These are phyloP conservation scores for Steromphala cineraria DNA, from an alignment of 2,888 invertebrate genomes.

Conservation along the genomic window DNA sequence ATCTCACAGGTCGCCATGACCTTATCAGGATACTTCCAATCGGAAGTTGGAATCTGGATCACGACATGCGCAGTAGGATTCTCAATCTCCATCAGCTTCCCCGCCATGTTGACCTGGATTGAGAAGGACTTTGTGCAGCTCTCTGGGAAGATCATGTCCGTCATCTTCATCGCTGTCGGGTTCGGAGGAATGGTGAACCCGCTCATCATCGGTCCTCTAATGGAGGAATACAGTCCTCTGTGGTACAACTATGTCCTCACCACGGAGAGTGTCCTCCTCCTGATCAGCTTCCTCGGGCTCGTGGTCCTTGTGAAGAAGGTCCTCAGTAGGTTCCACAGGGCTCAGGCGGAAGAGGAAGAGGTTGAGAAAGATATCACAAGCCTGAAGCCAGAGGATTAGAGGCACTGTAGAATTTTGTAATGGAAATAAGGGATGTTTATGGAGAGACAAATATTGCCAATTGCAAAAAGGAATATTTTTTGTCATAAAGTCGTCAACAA, in stretches of 20 bases:
- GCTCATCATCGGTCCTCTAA: conserved; percentile 45
- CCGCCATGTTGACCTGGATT: conserved; percentile 51
- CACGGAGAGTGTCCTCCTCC: conserved; percentile 22
- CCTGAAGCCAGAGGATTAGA: too few relatives aligned
- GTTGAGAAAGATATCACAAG: too few relatives aligned
- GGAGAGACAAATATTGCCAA: too few relatives aligned
- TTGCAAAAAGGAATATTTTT: too few relatives aligned
- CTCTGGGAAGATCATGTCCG: conserved; percentile 44
- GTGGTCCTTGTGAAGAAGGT: neutral
- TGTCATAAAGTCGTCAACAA: too few relatives aligned
- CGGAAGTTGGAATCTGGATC: conserved; percentile 39
- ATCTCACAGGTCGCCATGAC: conserved; percentile 26
- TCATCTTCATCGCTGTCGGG: conserved; percentile 44
- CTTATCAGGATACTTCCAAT: conserved; percentile 28
- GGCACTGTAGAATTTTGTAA: too few relatives aligned
- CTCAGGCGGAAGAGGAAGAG: too few relatives aligned
- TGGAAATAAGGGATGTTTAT: too few relatives aligned
- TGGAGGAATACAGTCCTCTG: conserved; percentile 44
- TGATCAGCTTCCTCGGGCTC: neutral
- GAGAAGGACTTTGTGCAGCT: conserved; percentile 48
- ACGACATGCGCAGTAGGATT: conserved; percentile 42
- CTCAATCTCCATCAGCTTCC: conserved; percentile 48
- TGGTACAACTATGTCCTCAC: conserved; percentile 45
- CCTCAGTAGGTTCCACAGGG: neutral
- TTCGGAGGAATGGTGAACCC: conserved; percentile 48